Evolutionary conservation across 1,140 invertebrate genomes (phyloP), one percentile per base, ranked within the genome.

Genomic region (Brachionus koreanus): DNA sequence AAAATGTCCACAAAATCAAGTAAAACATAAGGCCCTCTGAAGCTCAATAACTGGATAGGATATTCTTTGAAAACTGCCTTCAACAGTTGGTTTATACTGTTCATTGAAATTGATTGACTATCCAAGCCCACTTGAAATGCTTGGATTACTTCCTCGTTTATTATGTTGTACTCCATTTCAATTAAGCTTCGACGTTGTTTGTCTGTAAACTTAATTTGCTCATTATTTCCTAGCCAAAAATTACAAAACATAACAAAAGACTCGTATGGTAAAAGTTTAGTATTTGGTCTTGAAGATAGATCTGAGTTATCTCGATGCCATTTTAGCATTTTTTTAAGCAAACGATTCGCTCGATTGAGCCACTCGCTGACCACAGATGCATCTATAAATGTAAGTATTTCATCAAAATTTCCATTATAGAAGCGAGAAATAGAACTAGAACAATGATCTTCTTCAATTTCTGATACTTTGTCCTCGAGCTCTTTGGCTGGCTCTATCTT

Each of bases 161-260:
- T 75, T 83, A 88, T 87, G n/a, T 84, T 84, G 84, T 86, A 83
- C 83, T 88, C 88, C 81, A 88, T 83, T 61, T 86, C 84, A 83
- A 87, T 86, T 33, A 88, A 86, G 67, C 87, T 86, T 43, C 85
- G 84, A 63, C 86, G 86, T 52, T 87, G 85, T 61, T 83, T 65
- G 84, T 86, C 86, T 61, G 84, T 84, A 79, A 88, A 87, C 25
- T 86, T 85, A 16, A 85, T 43, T 29, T 35, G 19, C 12, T 57
- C 49, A n/a, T 61, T 37, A 49, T 79, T 12, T 6, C 76, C 84
- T 3, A 88, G 83, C 87, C 87, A 88, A 83, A 88, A 88, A 83
- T 88, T 87, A 83, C 86, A 85, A 85, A 88, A 88, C 37, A 86
- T 83, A 39, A 88, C 85, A 86, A 87, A 88, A 75, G 49, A 42